Evolutionary conservation across 1,140 invertebrate species (phyloP).

Genomic region (Solenopsis fugax): DNA sequence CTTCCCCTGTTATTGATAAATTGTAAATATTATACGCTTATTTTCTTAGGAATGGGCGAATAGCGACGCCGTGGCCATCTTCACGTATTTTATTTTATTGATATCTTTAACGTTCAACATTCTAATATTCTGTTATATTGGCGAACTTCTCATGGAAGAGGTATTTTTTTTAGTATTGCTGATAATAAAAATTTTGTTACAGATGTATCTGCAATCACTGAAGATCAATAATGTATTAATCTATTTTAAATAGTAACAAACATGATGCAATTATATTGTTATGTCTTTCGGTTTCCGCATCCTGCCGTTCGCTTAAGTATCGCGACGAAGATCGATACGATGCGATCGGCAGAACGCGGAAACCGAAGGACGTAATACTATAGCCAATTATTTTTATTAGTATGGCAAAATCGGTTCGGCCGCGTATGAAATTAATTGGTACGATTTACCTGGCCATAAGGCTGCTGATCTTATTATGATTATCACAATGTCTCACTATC

Average conservation of each 20-base stretch:
- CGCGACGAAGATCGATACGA: too few relatives aligned
- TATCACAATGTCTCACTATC: constrained; percentile 60
- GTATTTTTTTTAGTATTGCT: constrained; percentile 57
- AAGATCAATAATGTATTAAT: neutral
- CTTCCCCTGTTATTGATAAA: neutral
- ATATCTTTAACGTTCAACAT: constrained; percentile 78
- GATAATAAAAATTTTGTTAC: neutral
- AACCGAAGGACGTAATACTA: too few relatives aligned
- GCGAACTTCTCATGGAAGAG: constrained; percentile 75
- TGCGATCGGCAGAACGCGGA: too few relatives aligned
- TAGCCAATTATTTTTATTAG: constrained; percentile 28
- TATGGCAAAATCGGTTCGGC: constrained; percentile 54
- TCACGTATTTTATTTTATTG: constrained; percentile 73
- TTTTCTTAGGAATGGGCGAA: constrained; percentile 76
- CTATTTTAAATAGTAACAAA: neutral
- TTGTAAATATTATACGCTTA: neutral
- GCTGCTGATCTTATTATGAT: constrained; percentile 50
- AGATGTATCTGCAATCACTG: neutral
- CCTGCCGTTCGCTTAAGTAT: too few relatives aligned
- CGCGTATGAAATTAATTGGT: constrained; percentile 65
- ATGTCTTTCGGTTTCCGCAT: too few relatives aligned
- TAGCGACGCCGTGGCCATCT: constrained; percentile 60
- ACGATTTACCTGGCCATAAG: constrained; percentile 45
- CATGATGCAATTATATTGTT: neutral
- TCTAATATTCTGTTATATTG: constrained; percentile 79